phyloP scores from a whole-genome alignment of 2,888 invertebrate genomes.

The Salticus scenicus region DNA sequence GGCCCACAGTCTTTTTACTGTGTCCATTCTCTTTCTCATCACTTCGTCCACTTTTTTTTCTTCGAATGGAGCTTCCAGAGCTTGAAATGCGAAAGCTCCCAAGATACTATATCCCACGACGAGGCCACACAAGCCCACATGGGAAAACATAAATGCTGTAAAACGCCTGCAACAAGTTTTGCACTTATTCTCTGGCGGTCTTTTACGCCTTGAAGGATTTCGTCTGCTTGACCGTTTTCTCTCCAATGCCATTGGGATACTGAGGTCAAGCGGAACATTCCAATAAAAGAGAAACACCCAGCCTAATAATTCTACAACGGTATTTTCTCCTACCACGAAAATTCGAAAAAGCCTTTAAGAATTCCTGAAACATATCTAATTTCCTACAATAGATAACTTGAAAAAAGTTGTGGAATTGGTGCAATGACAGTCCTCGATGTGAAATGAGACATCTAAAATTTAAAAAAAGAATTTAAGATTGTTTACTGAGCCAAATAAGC shows the following conservation, averaged over 20 bases:
- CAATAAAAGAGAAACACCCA: not conserved
- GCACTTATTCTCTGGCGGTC: conserved; percentile 77
- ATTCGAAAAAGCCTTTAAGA: no score
- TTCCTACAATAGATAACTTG: no score
- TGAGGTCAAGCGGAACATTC: not conserved
- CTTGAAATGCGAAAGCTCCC: conserved; percentile 91
- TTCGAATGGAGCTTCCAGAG: conserved; percentile 73
- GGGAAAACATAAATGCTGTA: conserved; percentile 96
- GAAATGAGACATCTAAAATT: no score
- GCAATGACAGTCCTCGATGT: no score
- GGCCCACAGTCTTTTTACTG: conserved; percentile 85
- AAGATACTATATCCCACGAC: conserved; percentile 93
- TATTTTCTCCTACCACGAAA: no score
- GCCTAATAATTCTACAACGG: not conserved
- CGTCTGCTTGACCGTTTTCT: conserved; percentile 50
- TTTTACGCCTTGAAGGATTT: not conserved
- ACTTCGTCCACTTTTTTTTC: conserved; percentile 77
- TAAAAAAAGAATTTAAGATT: no score
- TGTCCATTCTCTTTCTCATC: conserved; percentile 79
- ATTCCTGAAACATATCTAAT: no score
- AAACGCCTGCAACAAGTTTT: conserved; percentile 87
- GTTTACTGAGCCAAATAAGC: no score
- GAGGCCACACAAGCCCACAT: conserved; percentile 94
- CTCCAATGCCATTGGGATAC: conserved; percentile 39
- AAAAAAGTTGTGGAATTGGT: no score